Conservation (phyloP, 2,888 invertebrate species). For the Ethmia dodecea region DNA sequence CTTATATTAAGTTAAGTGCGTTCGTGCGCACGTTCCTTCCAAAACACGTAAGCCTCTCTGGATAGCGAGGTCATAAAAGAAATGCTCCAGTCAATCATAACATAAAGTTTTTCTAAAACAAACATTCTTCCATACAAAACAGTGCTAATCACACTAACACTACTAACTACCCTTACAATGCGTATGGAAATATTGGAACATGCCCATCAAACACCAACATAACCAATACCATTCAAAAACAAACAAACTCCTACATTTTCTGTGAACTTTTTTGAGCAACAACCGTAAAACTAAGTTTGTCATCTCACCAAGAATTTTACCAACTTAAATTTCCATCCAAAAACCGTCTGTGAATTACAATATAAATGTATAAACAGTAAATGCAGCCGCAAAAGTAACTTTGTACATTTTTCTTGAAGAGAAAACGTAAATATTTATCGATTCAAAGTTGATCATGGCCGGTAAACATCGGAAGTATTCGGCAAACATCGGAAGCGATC, state of each 20-base stretch:
- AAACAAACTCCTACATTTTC: not conserved
- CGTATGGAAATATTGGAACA: slow-evolving; percentile 1
- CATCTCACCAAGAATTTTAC: not conserved
- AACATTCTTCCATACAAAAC: slow-evolving; percentile 3
- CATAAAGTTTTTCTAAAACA: not conserved
- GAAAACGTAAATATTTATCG: slow-evolving; percentile 3
- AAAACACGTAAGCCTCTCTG: too few species aligned
- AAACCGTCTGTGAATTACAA: too few species aligned
- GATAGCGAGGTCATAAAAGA: too few species aligned
- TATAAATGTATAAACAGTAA: not conserved
- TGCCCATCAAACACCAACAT: not conserved
- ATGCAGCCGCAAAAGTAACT: not conserved
- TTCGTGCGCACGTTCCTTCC: too few species aligned
- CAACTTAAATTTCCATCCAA: not conserved
- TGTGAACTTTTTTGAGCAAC: not conserved
- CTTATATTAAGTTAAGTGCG: not conserved
- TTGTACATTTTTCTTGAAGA: slow-evolving; percentile 1
- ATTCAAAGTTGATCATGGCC: slow-evolving; percentile 10
- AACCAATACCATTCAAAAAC: not conserved
- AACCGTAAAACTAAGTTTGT: slow-evolving; percentile 3
- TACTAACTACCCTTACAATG: slow-evolving; percentile 2
- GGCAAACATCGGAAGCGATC: slow-evolving; percentile 5
- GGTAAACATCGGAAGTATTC: slow-evolving; percentile 2
- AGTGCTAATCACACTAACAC: slow-evolving; percentile 1
- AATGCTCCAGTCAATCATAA: slow-evolving; percentile 5